Evolutionary conservation across 2,797 vertebrate genomes (phyloP).

Genomic region (Numenius phaeopus): DNA sequence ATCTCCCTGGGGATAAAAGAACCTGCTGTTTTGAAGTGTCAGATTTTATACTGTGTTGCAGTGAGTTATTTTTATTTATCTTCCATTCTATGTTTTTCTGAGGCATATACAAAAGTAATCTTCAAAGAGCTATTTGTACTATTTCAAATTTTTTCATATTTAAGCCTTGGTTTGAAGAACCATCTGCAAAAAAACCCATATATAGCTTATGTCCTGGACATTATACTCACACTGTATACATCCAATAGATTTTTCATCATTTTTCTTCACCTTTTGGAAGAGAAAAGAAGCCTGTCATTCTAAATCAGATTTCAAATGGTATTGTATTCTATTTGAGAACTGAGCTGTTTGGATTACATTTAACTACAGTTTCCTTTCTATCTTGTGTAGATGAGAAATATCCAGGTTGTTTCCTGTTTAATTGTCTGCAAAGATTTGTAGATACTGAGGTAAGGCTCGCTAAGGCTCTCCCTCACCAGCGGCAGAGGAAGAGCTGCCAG

Average conservation of each 20-base stretch:
- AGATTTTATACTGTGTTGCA: slow-evolving; percentile 71
- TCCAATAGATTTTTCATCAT: background rate
- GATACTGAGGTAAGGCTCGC: background rate
- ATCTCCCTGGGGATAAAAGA: slow-evolving; percentile 72
- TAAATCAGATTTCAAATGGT: slow-evolving; percentile 6
- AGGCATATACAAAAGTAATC: slow-evolving; percentile 71
- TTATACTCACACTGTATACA: background rate
- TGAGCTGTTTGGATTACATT: background rate
- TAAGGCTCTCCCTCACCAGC: background rate
- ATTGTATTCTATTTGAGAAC: background rate
- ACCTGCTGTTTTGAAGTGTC: slow-evolving; percentile 75
- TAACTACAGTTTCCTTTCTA: background rate
- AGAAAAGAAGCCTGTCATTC: background rate
- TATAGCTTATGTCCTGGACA: background rate
- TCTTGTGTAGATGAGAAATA: background rate
- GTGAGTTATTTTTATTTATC: slow-evolving; percentile 77
- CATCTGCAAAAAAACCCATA: background rate
- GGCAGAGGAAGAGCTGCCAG: background rate
- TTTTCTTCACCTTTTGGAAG: slow-evolving; percentile 20
- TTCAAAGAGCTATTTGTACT: slow-evolving; percentile 74
- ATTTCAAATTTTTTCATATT: slow-evolving; percentile 55
- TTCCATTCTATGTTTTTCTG: slow-evolving; percentile 68
- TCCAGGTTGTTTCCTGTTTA: background rate
- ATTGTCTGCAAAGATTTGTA: background rate
- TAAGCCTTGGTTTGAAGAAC: slow-evolving; percentile 68